phyloP scores from a whole-genome alignment of 2,888 invertebrate genomes.

The Lydus trimaculatus region DNA sequence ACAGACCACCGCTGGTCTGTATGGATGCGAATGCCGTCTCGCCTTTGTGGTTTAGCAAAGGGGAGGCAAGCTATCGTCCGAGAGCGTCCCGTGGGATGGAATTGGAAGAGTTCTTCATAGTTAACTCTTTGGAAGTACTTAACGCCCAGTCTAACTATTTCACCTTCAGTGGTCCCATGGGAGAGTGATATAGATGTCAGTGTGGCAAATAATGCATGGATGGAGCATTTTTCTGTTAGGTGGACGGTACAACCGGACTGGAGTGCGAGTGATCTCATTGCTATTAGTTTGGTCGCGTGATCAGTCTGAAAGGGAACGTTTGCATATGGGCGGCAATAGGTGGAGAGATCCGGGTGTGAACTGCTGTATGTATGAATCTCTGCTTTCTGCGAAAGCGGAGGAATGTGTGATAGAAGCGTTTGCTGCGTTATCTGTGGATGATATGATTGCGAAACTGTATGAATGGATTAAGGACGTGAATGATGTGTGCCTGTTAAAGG shows the following conservation, averaged over 20 bases:
- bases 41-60: constrained; percentile 34
- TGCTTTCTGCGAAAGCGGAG: too few species aligned
- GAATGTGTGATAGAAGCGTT: too few species aligned
- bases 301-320: not conserved
- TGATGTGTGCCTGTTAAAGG: not conserved
- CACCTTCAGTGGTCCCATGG: constrained; percentile 34
- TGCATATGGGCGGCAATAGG: not conserved
- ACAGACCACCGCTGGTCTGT: constrained; percentile 22
- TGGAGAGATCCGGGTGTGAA: not conserved
- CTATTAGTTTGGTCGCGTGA: not conserved
- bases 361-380: too few species aligned
- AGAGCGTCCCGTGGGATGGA: not conserved
- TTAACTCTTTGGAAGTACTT: constrained; percentile 23
- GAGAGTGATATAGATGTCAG: constrained; percentile 27
- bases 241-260: not conserved
- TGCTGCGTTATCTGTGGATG: too few species aligned
- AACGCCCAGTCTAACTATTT: constrained; percentile 28
- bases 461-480: too few species aligned
- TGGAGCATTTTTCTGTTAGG: not conserved
- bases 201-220: constrained; percentile 21
- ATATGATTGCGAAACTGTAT: not conserved
- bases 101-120: constrained; percentile 18
- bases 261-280: constrained; percentile 20
- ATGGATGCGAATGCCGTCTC: constrained; percentile 40
- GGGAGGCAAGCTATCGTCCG: not conserved